Evolutionary conservation across 2,113 vertebrate genomes (phyloP).

Genomic region (Phyllostomus discolor): DNA sequence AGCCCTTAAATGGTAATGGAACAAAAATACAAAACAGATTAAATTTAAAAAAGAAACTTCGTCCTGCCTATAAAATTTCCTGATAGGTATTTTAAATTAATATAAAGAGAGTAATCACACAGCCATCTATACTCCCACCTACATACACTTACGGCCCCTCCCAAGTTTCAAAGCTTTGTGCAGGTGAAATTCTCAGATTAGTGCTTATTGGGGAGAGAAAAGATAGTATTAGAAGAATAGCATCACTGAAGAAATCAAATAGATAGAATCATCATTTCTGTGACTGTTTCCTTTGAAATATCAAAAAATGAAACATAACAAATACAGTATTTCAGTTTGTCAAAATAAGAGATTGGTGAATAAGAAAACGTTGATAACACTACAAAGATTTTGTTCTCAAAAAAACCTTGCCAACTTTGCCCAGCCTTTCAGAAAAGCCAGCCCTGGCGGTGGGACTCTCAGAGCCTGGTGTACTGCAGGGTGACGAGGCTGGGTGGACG

Average conservation of each 20-base stretch:
- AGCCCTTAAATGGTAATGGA: neutral
- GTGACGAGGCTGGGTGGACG: neutral
- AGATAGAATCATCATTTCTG: neutral
- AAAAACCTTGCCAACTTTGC: neutral
- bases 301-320: neutral
- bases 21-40: no score
- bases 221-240: neutral
- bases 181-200: neutral
- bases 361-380: neutral
- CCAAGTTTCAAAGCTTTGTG: neutral
- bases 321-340: neutral
- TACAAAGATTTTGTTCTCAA: neutral
- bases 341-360: neutral
- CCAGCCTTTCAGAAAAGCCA: neutral
- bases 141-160: neutral
- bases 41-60: neutral
- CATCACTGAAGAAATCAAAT: neutral
- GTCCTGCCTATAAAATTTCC: neutral
- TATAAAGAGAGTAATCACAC: neutral
- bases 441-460: neutral
- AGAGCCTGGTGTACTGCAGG: neutral
- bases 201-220: neutral
- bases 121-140: neutral
- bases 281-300: neutral
- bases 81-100: neutral